Percentiles rank a stretch among this genome's conserved stretches.
These are phyloP conservation scores for Amniataba percoides DNA, from an alignment of 2,797 vertebrate genomes.

Conservation along the genomic window DNA sequence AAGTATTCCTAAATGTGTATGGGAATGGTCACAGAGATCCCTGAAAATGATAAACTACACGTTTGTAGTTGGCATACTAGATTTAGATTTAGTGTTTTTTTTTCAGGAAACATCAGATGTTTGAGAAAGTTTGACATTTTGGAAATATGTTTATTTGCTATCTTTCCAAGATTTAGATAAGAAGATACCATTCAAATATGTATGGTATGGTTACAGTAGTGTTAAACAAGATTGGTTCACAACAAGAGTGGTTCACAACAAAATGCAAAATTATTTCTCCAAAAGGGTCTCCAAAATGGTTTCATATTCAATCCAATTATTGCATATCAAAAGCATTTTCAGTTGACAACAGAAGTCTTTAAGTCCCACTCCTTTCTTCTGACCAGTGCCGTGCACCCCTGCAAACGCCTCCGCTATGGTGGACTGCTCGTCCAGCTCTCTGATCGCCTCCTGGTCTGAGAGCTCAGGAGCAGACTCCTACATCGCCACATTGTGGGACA, in stretches of 20 bases:
- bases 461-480: slow-evolving; percentile 81
- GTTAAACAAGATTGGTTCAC: neutral
- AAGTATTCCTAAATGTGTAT: neutral
- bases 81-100: neutral
- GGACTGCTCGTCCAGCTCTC: slow-evolving; percentile 68
- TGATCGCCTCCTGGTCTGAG: slow-evolving; percentile 78
- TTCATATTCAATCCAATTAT: neutral
- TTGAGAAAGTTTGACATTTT: neutral
- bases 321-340: neutral
- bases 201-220: too few species aligned
- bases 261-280: neutral
- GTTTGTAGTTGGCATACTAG: neutral
- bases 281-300: neutral
- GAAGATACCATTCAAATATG: too few species aligned
- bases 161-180: neutral
- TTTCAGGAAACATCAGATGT: neutral
- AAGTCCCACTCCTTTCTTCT: neutral
- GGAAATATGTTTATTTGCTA: neutral
- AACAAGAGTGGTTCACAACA: neutral
- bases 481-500: slow-evolving; percentile 75
- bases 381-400: slow-evolving; percentile 83
- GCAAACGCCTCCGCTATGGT: slow-evolving; percentile 61
- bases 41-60: too few species aligned
- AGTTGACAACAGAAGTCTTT: neutral
- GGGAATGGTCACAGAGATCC: neutral